Evolutionary conservation across 2,797 vertebrate genomes (phyloP), one percentile per base, ranked within the genome.

Genomic region (Pyrrhura leucotis): DNA sequence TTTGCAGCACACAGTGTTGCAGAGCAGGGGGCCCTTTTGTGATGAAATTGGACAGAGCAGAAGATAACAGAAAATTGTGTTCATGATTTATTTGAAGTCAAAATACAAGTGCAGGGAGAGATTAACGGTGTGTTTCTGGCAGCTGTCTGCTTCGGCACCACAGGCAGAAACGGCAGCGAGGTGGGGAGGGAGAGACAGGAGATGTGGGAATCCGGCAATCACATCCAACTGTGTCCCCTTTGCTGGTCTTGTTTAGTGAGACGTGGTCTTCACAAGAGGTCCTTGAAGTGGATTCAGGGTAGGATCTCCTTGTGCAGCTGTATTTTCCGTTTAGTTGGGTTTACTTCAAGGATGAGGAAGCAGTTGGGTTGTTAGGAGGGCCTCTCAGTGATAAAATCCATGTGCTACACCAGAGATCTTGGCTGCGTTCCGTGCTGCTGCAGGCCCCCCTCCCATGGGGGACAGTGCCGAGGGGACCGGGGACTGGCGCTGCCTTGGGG

Each of bases 181-280:
- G 66, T 19, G 16, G 47, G n/a, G 18, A 19, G 11, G 33, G 48
- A 16, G 45, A 26, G 35, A 3, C 1, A 7, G 29, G 56, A 63
- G 31, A 14, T 3, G 2, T 26, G 6, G 4, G 44, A 19, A 1
- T 3, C 14, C 14, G 9, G 8, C 71, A 29, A 4, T 7, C 7
- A 0, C 21, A 0, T 4, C 23, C 15, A 2, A 0, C 17, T 1
- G 2, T 1, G 3, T 21, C 54, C 50, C 5, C 47, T 4, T 18
- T 48, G 59, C 58, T 19, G 77, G 2, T 44, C n/a, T 35, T 44
- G 1, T 1, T 6, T 2, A 6, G 14, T 0, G 14, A 4, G 18
- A 2, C 2, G 0, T 3, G 62, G 5, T 13, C 14, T 35, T 22
- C 62, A 1, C 1, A 3, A 18, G 15, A 5, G 7, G 18, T 10